A percentile compares a stretch with the other conserved stretches of the same genome.
Evolutionary conservation across 1,140 invertebrate genomes (phyloP).

Genomic region (Lepidurus apus): DNA sequence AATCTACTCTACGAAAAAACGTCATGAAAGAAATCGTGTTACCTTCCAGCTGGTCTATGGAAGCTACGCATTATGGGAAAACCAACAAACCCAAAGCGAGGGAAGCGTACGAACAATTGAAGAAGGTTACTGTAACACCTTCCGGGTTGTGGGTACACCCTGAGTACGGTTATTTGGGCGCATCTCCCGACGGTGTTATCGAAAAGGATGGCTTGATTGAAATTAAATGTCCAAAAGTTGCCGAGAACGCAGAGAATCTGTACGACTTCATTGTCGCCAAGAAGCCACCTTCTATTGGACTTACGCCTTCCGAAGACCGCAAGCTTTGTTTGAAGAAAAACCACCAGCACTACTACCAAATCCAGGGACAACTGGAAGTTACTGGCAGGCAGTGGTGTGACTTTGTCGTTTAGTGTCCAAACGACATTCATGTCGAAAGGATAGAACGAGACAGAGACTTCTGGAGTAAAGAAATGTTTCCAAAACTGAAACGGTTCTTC

Average conservation of each 20-base stretch:
- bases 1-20: background rate
- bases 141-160: background rate
- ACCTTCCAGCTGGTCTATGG: background rate
- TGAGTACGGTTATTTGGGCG: constrained; percentile 39
- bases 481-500: constrained; percentile 32
- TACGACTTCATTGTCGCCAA: background rate
- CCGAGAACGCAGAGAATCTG: constrained; percentile 30
- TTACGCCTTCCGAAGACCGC: background rate
- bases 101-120: background rate
- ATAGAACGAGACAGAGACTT: constrained; percentile 38
- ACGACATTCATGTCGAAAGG: constrained; percentile 35
- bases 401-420: constrained; percentile 30
- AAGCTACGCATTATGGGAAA: background rate
- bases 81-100: background rate
- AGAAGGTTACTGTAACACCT: background rate
- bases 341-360: constrained; percentile 36
- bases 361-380: constrained; percentile 35
- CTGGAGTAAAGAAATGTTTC: constrained; percentile 38
- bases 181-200: constrained; percentile 45
- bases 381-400: constrained; percentile 34
- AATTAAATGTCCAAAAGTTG: constrained; percentile 43
- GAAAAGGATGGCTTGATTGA: constrained; percentile 42
- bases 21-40: background rate
- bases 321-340: constrained; percentile 29
- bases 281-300: background rate